phyloP scores from a whole-genome alignment of 2,888 invertebrate genomes.

The Eupeodes latifasciatus region DNA sequence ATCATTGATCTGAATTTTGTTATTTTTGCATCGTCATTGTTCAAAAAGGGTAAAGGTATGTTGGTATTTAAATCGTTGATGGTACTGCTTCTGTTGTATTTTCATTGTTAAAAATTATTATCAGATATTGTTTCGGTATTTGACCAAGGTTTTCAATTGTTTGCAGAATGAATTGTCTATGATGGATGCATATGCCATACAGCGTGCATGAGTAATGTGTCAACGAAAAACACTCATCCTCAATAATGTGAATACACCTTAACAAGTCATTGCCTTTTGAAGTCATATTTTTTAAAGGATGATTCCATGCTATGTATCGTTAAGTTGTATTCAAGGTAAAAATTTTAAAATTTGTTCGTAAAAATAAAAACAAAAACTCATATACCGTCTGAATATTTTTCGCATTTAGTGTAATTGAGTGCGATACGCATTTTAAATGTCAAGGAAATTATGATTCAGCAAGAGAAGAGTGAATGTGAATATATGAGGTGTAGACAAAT shows the following conservation, averaged over 20 bases:
- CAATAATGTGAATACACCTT: not conserved
- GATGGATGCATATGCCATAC: constrained; percentile 30
- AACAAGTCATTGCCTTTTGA: not conserved
- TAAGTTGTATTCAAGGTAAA: not conserved
- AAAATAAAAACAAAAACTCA: not conserved
- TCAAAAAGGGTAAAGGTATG: no score
- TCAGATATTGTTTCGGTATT: constrained; percentile 17
- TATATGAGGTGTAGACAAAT: constrained; percentile 39
- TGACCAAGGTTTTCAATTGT: constrained; percentile 60
- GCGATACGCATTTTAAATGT: constrained; percentile 52
- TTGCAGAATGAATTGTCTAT: constrained; percentile 36
- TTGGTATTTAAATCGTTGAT: no score
- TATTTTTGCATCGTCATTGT: constrained; percentile 46
- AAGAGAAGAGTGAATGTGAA: not conserved
- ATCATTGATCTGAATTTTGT: constrained; percentile 54
- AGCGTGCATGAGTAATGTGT: constrained; percentile 11
- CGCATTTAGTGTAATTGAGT: not conserved
- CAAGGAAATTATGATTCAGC: constrained; percentile 61
- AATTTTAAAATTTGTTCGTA: not conserved
- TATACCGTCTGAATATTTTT: not conserved
- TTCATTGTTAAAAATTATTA: constrained; percentile 58
- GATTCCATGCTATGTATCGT: not conserved
- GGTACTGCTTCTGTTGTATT: not conserved
- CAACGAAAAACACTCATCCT: not conserved
- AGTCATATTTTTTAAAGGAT: no score